Conservation (phyloP, 1,140 invertebrate genomes). For the Ceratosolen fusciceps region DNA sequence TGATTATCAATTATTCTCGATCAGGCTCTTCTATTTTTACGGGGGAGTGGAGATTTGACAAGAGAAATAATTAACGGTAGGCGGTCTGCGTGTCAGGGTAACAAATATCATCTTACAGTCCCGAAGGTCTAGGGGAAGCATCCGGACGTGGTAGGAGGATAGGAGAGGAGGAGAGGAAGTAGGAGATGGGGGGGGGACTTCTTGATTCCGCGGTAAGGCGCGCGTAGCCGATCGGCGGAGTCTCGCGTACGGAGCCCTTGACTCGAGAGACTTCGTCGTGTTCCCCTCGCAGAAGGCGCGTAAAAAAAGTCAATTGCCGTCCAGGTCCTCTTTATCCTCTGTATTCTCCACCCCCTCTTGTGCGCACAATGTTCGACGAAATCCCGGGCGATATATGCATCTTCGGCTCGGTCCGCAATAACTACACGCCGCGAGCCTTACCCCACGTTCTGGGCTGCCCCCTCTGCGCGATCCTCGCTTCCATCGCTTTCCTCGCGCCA, state of each 20-base stretch:
- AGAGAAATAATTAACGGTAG: not conserved
- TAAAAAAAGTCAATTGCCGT: not conserved
- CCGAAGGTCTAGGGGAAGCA: too few relatives aligned
- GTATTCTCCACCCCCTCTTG: constrained; percentile 39
- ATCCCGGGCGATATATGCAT: constrained; percentile 37
- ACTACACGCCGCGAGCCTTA: not conserved
- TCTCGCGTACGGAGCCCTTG: too few relatives aligned
- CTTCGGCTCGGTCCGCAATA: not conserved
- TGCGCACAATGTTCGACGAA: not conserved
- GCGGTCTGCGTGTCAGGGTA: not conserved
- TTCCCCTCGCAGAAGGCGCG: not conserved
- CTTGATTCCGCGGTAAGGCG: too few relatives aligned
- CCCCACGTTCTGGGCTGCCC: not conserved
- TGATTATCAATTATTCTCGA: not conserved
- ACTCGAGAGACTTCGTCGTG: not conserved
- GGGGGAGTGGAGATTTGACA: not conserved
- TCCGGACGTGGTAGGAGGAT: too few relatives aligned
- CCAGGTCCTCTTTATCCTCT: not conserved
- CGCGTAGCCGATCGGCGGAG: too few relatives aligned
- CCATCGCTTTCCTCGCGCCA: constrained; percentile 36
- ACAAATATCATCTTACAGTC: not conserved
- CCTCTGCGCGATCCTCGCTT: constrained; percentile 40
- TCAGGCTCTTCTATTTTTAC: not conserved
- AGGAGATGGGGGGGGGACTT: too few relatives aligned
- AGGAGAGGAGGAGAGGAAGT: too few relatives aligned